Percentiles rank a stretch among this genome's conserved stretches.
Conservation (phyloP, 2,888 invertebrate genomes). For the Heterodera filipjevi region DNA sequence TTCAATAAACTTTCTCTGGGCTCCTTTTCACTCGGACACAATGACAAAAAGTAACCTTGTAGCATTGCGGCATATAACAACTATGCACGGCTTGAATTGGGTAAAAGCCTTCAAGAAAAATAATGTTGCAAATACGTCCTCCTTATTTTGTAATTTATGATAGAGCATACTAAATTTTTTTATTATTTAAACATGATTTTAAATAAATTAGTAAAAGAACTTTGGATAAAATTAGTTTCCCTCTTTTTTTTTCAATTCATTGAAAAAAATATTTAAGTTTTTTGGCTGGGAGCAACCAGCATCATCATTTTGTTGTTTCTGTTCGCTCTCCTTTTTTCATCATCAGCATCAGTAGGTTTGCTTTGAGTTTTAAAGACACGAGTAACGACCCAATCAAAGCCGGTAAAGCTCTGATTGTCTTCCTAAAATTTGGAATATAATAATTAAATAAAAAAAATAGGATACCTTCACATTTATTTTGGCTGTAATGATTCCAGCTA, state of each 20-base stretch:
- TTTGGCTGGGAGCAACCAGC: not conserved
- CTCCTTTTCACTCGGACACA: not conserved
- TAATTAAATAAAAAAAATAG: not conserved
- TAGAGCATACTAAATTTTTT: not conserved
- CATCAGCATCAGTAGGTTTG: too few species aligned
- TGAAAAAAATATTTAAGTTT: not conserved
- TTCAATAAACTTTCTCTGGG: not conserved
- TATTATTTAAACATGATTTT: too few species aligned
- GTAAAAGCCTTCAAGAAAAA: not conserved
- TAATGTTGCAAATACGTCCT: not conserved
- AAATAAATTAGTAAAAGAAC: too few species aligned
- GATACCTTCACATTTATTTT: not conserved
- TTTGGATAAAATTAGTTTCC: too few species aligned
- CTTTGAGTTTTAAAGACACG: not conserved
- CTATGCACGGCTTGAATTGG: not conserved
- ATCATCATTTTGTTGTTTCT: too few species aligned
- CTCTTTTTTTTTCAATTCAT: not conserved
- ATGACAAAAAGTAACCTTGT: not conserved
- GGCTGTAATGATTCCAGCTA: not conserved
- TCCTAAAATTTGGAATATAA: not conserved
- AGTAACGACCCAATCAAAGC: not conserved
- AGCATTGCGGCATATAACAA: not conserved
- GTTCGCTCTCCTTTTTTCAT: too few species aligned
- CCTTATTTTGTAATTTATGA: not conserved
- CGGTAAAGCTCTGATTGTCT: not conserved